A percentile compares a stretch with the other conserved stretches of the same genome.
phyloP scores from a whole-genome alignment of 2,113 vertebrate genomes.

The Brachypodius melanocephalos region DNA sequence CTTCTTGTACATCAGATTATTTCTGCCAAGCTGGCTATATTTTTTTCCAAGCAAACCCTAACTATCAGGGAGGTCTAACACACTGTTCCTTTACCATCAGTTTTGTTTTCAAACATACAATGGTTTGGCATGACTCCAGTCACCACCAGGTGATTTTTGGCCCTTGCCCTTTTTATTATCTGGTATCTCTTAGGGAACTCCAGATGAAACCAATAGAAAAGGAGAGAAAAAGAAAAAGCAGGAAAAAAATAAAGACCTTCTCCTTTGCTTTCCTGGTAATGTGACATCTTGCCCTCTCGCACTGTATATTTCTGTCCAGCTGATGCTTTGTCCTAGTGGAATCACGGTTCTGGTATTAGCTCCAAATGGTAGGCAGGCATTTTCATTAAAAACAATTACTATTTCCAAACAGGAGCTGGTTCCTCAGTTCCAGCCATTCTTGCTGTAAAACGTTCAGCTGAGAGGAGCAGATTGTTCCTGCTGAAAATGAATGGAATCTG shows the following conservation, averaged over 20 bases:
- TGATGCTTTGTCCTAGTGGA: conserved; percentile 67
- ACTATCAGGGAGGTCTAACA: conserved; percentile 55
- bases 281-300: background rate
- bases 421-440: conserved; percentile 62
- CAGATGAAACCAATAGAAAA: conserved; percentile 57
- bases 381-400: conserved; percentile 64
- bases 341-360: conserved; percentile 45
- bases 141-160: conserved; percentile 71
- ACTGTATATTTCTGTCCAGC: conserved; percentile 59
- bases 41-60: conserved; percentile 52
- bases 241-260: conserved; percentile 40
- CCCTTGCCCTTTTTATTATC: conserved; percentile 66
- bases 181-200: conserved; percentile 53
- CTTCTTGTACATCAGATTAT: background rate
- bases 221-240: conserved; percentile 49
- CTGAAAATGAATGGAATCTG: conserved; percentile 78
- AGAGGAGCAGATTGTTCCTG: conserved; percentile 72
- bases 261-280: conserved; percentile 47
- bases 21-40: background rate
- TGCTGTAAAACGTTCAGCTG: conserved; percentile 62
- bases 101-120: conserved; percentile 61
- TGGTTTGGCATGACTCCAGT: conserved; percentile 67
- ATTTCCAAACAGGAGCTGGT: conserved; percentile 63
- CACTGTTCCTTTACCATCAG: conserved; percentile 18
- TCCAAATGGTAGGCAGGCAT: conserved; percentile 62